Percentiles rank a stretch among this genome's conserved stretches.
phyloP scores from a whole-genome alignment of 2,113 vertebrate species.

The Muntiacus reevesi region DNA sequence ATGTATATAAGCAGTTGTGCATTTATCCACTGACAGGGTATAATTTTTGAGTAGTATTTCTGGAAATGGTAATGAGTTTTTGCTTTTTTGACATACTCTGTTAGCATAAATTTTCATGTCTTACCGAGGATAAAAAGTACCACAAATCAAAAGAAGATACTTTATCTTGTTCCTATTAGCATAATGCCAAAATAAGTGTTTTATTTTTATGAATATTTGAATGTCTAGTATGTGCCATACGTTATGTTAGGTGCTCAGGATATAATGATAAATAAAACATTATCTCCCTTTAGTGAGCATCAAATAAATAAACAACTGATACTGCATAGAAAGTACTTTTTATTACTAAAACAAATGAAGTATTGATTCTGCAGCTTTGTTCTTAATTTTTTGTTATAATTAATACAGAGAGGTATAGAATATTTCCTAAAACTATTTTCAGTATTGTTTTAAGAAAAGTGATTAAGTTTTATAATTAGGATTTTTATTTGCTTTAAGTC shows the following conservation, averaged over 20 bases:
- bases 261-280: background rate
- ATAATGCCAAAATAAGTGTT: background rate
- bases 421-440: background rate
- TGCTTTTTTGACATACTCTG: background rate
- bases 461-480: background rate
- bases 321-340: background rate
- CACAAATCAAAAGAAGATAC: background rate
- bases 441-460: conserved; percentile 29
- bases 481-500: conserved; percentile 11
- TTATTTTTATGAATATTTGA: conserved; percentile 23
- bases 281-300: background rate
- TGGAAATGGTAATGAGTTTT: background rate
- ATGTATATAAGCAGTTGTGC: background rate
- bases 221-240: background rate
- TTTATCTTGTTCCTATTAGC: background rate
- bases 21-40: background rate
- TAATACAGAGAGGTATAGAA: background rate
- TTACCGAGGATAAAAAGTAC: background rate
- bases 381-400: background rate
- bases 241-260: background rate
- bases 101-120: background rate
- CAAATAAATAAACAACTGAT: background rate
- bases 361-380: conserved; percentile 11
- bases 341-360: background rate
- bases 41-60: conserved; percentile 10